Evolutionary conservation across 2,888 invertebrate species (phyloP).

Genomic region (Drosophila lutescens): DNA sequence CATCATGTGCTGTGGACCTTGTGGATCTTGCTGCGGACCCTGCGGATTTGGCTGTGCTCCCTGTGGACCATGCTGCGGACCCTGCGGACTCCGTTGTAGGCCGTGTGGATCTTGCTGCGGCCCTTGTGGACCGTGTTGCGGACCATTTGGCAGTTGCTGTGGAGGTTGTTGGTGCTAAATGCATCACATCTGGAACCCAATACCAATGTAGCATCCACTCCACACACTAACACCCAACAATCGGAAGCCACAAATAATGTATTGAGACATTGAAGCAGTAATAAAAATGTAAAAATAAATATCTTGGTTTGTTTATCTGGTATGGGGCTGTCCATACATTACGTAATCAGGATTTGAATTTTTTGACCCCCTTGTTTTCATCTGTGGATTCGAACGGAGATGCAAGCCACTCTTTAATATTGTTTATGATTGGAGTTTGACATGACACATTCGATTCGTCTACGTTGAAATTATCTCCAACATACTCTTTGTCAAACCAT

Average conservation of each 20-base stretch:
- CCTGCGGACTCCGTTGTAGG: constrained; percentile 31
- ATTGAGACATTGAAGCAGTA: background rate
- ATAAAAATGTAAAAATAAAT: background rate
- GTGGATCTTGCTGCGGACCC: constrained; percentile 25
- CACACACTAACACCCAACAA: background rate
- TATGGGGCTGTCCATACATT: too few relatives aligned
- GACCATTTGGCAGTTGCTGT: constrained; percentile 3
- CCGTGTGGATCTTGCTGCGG: constrained; percentile 22
- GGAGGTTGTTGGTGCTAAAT: constrained; percentile 22
- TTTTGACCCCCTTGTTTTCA: too few relatives aligned
- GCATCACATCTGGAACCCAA: background rate
- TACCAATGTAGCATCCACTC: background rate
- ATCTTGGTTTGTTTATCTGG: too few relatives aligned
- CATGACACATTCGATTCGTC: too few relatives aligned
- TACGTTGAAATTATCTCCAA: too few relatives aligned
- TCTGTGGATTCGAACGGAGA: too few relatives aligned
- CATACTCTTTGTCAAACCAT: too few relatives aligned
- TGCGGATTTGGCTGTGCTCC: constrained; percentile 19
- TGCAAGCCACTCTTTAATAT: too few relatives aligned
- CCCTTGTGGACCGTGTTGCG: constrained; percentile 9
- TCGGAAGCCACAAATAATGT: background rate
- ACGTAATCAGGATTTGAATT: too few relatives aligned
- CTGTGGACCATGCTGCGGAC: constrained; percentile 55
- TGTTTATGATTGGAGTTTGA: too few relatives aligned
- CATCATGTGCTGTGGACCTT: constrained; percentile 55